A percentile compares a stretch with the other conserved stretches of the same genome.
phyloP scores from a whole-genome alignment of 2,113 vertebrate species.

The Cairina moschata region DNA sequence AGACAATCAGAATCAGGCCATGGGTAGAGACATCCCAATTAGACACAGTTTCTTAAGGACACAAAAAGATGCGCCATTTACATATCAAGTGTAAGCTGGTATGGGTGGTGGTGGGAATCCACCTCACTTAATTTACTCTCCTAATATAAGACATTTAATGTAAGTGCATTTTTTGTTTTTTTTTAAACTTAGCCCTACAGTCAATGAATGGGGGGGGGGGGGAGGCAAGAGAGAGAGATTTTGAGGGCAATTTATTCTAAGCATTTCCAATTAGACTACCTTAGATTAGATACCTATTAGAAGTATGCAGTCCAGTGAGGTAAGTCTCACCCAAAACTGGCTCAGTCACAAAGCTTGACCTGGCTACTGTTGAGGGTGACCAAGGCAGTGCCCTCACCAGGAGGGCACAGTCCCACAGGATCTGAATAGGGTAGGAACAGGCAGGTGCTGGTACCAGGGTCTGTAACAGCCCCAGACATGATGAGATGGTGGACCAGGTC shows the following conservation, averaged over 20 bases:
- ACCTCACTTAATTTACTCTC: neutral
- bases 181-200: neutral
- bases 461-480: neutral
- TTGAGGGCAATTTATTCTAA: neutral
- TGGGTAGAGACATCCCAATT: neutral
- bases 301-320: neutral
- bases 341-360: neutral
- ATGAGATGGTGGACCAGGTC: neutral
- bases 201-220: neutral
- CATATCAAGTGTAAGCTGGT: neutral
- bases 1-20: neutral
- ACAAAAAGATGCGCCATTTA: constrained; percentile 15
- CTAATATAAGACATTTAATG: neutral
- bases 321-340: neutral
- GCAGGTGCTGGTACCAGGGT: neutral
- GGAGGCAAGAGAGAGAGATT: neutral
- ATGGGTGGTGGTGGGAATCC: neutral
- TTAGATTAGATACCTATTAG: neutral
- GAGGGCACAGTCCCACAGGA: neutral
- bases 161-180: neutral
- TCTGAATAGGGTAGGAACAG: neutral
- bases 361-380: neutral
- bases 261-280: neutral
- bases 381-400: neutral
- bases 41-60: constrained; percentile 34